Evolutionary conservation across 35 echinoderm and acorn worm genomes (phyloP).

Genomic region (Acanthaster planci): DNA sequence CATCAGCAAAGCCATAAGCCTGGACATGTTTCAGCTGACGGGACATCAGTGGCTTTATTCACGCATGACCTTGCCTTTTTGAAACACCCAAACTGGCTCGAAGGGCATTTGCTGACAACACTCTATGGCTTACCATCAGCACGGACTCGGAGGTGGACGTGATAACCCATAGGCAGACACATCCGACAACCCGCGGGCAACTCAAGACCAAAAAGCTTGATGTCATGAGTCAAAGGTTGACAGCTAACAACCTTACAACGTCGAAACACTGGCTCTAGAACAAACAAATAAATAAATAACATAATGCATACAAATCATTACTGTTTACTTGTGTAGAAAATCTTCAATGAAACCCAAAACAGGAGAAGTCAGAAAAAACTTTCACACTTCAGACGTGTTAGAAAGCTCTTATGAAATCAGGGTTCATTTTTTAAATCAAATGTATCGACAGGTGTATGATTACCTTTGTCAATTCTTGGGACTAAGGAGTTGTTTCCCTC

Average conservation of each 20-base stretch:
- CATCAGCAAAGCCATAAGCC: too few species aligned
- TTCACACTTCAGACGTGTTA: too few species aligned
- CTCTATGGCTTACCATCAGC: slow-evolving; percentile 64
- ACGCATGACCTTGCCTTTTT: not conserved
- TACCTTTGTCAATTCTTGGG: slow-evolving; percentile 66
- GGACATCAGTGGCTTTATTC: not conserved
- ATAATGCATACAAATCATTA: too few species aligned
- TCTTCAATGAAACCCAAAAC: too few species aligned
- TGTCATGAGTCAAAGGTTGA: slow-evolving; percentile 72
- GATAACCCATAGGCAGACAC: slow-evolving; percentile 79
- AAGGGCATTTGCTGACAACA: not conserved
- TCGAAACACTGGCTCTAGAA: slow-evolving; percentile 69
- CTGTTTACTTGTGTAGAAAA: too few species aligned
- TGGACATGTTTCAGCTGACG: too few species aligned
- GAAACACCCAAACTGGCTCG: not conserved
- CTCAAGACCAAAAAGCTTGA: slow-evolving; percentile 73
- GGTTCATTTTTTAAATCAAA: too few species aligned
- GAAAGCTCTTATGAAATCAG: too few species aligned
- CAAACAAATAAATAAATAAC: slow-evolving; percentile 33
- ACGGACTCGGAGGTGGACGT: slow-evolving; percentile 74
- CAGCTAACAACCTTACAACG: slow-evolving; percentile 48
- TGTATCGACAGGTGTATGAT: not conserved
- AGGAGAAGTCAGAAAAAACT: too few species aligned
- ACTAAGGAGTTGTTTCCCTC: slow-evolving; percentile 63
- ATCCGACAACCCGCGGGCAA: slow-evolving; percentile 68